Conservation (phyloP, 1,140 invertebrate species). For the Mylabris phalerata region DNA sequence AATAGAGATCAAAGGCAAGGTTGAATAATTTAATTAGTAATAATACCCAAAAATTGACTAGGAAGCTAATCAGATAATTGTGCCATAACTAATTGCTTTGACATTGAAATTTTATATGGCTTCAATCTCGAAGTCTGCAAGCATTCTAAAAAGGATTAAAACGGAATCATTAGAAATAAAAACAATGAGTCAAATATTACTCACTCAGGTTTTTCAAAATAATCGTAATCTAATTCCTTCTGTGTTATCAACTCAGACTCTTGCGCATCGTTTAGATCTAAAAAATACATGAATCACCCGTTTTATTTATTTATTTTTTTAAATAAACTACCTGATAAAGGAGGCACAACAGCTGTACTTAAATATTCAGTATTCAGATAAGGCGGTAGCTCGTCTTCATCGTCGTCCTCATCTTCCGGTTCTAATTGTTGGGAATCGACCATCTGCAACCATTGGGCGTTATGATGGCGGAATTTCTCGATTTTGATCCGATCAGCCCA, state of each 20-base stretch:
- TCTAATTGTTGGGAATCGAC: slow-evolving; percentile 53
- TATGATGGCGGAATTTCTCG: slow-evolving; percentile 93
- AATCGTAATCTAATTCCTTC: slow-evolving; percentile 30
- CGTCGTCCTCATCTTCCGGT: slow-evolving; percentile 53
- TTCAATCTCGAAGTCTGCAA: slow-evolving; percentile 31
- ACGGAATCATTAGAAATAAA: background rate
- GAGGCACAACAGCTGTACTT: slow-evolving; percentile 59
- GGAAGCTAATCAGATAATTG: slow-evolving; percentile 6
- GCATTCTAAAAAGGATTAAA: slow-evolving; percentile 19
- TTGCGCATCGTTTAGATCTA: slow-evolving; percentile 16
- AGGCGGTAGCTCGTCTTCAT: slow-evolving; percentile 59
- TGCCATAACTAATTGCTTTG: background rate
- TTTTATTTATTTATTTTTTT: too few relatives aligned
- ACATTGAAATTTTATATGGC: slow-evolving; percentile 16
- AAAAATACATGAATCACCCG: too few relatives aligned
- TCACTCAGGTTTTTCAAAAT: slow-evolving; percentile 20
- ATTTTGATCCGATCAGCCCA: slow-evolving; percentile 90
- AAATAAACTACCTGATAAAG: slow-evolving; percentile 47
- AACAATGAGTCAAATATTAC: background rate
- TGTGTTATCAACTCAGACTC: slow-evolving; percentile 28
- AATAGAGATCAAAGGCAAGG: too few relatives aligned
- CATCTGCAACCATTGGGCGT: slow-evolving; percentile 97
- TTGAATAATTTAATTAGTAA: background rate
- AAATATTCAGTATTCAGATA: slow-evolving; percentile 67
- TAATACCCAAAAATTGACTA: slow-evolving; percentile 8